These are phyloP conservation scores for Hydrozoanthus gracilis DNA, from an alignment of 92 coral and sea anemone species.

Conservation along the genomic window DNA sequence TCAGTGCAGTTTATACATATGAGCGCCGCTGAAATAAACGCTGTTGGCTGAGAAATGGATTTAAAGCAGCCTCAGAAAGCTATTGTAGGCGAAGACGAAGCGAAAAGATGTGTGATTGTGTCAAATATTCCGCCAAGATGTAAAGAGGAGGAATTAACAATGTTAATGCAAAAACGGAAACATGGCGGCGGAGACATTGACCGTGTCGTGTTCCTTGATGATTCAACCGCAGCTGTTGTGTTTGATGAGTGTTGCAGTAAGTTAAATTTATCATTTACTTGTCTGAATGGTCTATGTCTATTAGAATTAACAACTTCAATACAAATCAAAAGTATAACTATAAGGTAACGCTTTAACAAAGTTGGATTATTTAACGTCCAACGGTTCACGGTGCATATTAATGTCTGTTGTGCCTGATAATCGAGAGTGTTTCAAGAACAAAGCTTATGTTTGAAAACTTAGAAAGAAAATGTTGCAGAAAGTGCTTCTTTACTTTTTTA, in stretches of 20 bases:
- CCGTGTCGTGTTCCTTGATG: neutral
- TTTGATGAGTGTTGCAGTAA: slow-evolving; percentile 55
- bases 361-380: too few relatives aligned
- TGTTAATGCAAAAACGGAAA: slow-evolving; percentile 59
- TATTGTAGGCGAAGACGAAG: neutral
- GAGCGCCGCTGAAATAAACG: neutral
- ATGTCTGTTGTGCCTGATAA: too few relatives aligned
- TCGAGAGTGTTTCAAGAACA: too few relatives aligned
- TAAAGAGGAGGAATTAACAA: slow-evolving; percentile 14
- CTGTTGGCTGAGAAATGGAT: neutral
- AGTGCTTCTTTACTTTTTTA: too few relatives aligned
- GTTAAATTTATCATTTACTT: neutral
- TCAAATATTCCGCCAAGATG: slow-evolving; percentile 50
- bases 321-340: too few relatives aligned
- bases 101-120: slow-evolving; percentile 57
- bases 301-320: too few relatives aligned
- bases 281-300: too few relatives aligned
- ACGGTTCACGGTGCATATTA: too few relatives aligned
- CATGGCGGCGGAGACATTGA: slow-evolving; percentile 71
- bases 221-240: slow-evolving; percentile 42
- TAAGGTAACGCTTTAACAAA: too few relatives aligned
- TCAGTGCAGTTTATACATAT: neutral
- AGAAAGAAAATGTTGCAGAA: too few relatives aligned
- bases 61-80: neutral
- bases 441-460: too few relatives aligned